Percentiles rank a stretch among this genome's conserved stretches.
These are phyloP conservation scores for Lutjanus argentimaculatus DNA, from an alignment of 2,797 vertebrate species.

Conservation along the genomic window DNA sequence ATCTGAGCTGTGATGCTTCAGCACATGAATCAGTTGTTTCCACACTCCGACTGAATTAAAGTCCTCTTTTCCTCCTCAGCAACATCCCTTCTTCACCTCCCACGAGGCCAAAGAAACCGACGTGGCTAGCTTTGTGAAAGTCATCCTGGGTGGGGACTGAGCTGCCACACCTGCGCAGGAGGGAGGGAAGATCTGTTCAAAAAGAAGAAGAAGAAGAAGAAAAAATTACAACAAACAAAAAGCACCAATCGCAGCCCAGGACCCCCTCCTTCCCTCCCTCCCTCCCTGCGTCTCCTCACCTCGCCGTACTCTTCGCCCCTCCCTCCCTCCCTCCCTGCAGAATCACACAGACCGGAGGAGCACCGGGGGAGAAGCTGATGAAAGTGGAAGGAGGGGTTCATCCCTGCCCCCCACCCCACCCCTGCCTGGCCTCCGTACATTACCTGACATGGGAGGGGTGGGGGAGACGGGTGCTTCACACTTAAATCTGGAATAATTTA, in stretches of 20 bases:
- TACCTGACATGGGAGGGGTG: constrained; percentile 14
- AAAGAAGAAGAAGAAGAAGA: constrained; percentile 24
- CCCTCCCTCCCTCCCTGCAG: constrained; percentile 20
- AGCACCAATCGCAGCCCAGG: constrained; percentile 63
- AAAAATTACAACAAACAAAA: constrained; percentile 31
- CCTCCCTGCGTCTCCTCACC: constrained; percentile 22
- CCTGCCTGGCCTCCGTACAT: constrained; percentile 1
- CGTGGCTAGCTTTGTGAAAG: constrained; percentile 96
- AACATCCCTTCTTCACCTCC: constrained; percentile 95
- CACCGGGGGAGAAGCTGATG: constrained; percentile 38
- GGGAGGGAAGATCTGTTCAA: constrained; percentile 19
- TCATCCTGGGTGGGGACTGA: constrained; percentile 95
- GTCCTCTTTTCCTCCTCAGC: constrained; percentile 78
- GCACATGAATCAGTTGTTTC: background rate
- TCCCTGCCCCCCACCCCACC: background rate
- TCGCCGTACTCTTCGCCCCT: background rate
- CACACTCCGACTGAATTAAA: background rate
- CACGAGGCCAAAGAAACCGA: constrained; percentile 98
- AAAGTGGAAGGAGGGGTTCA: constrained; percentile 28
- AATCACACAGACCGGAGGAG: constrained; percentile 12
- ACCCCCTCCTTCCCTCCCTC: constrained; percentile 62
- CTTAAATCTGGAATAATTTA: constrained; percentile 63
- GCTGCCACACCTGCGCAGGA: constrained; percentile 36
- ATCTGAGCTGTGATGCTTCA: background rate
- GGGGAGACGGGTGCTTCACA: constrained; percentile 13